Percentiles rank a stretch among this genome's conserved stretches.
phyloP scores from a whole-genome alignment of 2,797 vertebrate genomes.

The Notamacropus eugenii region DNA sequence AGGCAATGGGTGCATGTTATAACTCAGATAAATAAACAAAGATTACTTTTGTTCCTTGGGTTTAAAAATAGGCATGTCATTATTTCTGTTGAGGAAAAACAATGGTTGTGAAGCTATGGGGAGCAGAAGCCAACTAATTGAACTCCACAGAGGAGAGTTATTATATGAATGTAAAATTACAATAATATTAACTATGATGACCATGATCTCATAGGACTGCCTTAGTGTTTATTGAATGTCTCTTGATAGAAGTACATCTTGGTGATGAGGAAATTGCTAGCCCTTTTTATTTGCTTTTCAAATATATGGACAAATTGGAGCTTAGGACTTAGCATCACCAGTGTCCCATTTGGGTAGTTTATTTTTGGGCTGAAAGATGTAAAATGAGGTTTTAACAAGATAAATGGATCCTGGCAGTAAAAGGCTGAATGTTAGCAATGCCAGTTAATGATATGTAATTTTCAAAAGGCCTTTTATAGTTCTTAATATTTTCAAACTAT shows the following conservation, averaged over 20 bases:
- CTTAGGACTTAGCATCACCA: constrained; percentile 30
- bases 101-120: not conserved
- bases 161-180: not conserved
- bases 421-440: constrained; percentile 17
- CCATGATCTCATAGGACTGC: constrained; percentile 24
- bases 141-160: not conserved
- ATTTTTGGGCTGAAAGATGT: constrained; percentile 22
- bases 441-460: constrained; percentile 29
- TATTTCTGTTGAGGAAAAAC: constrained; percentile 41
- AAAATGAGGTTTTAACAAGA: constrained; percentile 35
- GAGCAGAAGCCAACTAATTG: constrained; percentile 39
- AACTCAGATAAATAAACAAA: not conserved
- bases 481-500: constrained; percentile 38
- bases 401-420: constrained; percentile 34
- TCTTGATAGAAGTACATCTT: constrained; percentile 9
- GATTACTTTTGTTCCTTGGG: constrained; percentile 36
- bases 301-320: not conserved
- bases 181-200: not conserved
- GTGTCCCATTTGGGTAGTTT: constrained; percentile 12
- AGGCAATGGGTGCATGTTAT: constrained; percentile 32
- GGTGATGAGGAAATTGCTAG: constrained; percentile 1
- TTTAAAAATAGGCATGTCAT: constrained; percentile 18
- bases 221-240: constrained; percentile 27
- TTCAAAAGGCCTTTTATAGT: constrained; percentile 17
- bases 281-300: constrained; percentile 40